Conservation (phyloP, 2,113 vertebrate genomes). For the Neopipo cinnamomea region DNA sequence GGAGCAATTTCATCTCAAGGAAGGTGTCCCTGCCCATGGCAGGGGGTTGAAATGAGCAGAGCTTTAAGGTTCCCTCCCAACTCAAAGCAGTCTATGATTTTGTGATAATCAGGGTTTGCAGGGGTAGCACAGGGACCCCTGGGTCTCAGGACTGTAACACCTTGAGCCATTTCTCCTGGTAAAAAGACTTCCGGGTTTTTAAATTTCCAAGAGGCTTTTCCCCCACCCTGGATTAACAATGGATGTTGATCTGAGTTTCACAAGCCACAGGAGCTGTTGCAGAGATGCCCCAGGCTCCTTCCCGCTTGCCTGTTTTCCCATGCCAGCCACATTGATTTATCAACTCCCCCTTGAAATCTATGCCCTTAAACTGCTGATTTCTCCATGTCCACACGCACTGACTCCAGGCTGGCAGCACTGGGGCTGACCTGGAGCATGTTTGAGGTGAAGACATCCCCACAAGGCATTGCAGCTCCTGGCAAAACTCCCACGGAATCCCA, state of each 20-base stretch:
- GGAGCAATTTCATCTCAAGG: accelerated
- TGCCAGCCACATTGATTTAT: neutral
- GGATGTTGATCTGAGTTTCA: neutral
- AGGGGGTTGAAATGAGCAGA: neutral
- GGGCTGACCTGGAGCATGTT: neutral
- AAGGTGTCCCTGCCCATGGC: neutral
- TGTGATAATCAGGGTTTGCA: neutral
- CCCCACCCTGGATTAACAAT: neutral
- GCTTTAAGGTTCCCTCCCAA: neutral
- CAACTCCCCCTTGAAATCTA: neutral
- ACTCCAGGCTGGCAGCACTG: accelerated
- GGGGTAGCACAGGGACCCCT: neutral
- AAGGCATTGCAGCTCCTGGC: neutral
- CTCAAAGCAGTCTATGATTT: neutral
- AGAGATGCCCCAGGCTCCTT: neutral
- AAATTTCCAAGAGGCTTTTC: neutral
- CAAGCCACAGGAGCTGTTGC: neutral
- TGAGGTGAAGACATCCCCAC: neutral
- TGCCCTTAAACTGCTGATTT: neutral
- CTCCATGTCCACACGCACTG: neutral
- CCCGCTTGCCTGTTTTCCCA: neutral
- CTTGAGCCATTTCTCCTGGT: neutral
- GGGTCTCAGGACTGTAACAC: neutral
- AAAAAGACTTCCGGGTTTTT: neutral
- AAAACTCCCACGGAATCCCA: neutral